Percentiles rank a stretch among this genome's conserved stretches.
Evolutionary conservation across 2,113 vertebrate species (phyloP).

Genomic region (Pluvianellus socialis): DNA sequence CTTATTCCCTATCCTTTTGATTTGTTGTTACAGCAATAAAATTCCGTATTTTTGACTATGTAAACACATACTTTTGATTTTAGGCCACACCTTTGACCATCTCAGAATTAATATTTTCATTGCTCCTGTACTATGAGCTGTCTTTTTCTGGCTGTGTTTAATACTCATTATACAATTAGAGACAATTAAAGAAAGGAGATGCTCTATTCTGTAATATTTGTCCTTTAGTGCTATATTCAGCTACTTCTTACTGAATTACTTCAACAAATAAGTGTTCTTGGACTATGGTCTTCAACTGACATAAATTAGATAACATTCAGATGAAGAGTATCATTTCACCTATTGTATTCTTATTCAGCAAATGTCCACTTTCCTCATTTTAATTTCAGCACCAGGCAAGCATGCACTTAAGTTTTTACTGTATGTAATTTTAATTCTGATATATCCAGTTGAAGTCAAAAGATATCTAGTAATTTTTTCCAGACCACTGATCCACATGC

Average conservation of each 20-base stretch:
- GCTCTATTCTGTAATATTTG: neutral
- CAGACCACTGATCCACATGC: neutral
- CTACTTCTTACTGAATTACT: neutral
- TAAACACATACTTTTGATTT: neutral
- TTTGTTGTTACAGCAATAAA: neutral
- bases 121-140: fast-evolving
- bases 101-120: neutral
- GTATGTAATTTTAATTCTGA: neutral
- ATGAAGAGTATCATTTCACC: neutral
- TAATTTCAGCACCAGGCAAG: neutral
- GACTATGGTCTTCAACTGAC: neutral
- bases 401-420: neutral
- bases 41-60: neutral
- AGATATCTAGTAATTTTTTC: neutral
- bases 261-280: neutral
- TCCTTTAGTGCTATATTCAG: neutral
- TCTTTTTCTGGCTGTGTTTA: neutral
- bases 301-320: neutral
- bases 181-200: neutral
- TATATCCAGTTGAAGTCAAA: neutral
- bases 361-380: neutral
- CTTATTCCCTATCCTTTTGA: neutral
- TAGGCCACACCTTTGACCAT: neutral
- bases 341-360: neutral
- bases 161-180: neutral